Conservation (phyloP, 2,113 vertebrate genomes). For the Podiceps cristatus region DNA sequence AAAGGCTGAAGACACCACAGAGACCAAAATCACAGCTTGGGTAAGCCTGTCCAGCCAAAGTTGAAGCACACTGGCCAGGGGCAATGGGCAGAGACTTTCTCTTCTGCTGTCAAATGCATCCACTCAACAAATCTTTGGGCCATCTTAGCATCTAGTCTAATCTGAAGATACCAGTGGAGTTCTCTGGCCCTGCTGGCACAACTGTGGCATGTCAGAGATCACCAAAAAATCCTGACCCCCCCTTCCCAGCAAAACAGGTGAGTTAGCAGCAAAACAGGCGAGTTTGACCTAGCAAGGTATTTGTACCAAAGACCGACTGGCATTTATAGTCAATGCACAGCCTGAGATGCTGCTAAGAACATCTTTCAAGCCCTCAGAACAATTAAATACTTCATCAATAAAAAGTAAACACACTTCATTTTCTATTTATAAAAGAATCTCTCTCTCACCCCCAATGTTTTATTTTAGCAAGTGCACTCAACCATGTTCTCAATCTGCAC, state of each 20-base stretch:
- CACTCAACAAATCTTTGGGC: neutral
- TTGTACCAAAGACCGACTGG: neutral
- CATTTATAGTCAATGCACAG: neutral
- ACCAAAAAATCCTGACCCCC: neutral
- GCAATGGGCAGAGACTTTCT: neutral
- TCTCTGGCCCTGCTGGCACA: neutral
- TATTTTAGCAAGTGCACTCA: conserved; percentile 75
- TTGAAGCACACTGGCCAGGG: neutral
- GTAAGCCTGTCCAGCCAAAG: neutral
- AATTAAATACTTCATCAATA: conserved; percentile 69
- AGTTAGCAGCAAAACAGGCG: neutral
- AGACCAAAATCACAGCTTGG: neutral
- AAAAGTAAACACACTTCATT: conserved; percentile 69
- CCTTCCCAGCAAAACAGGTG: neutral
- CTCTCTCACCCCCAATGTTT: conserved; percentile 33
- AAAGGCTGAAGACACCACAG: neutral
- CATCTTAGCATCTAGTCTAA: neutral
- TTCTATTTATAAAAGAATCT: conserved; percentile 61
- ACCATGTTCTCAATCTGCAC: conserved; percentile 71
- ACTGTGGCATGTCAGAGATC: neutral
- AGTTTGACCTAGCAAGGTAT: neutral
- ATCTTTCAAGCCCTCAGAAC: neutral
- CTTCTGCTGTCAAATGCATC: neutral
- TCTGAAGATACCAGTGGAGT: neutral
- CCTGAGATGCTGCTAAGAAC: neutral